Conservation (phyloP, 37 sponge, comb jelly and placozoan genomes). For the Bolinopsis microptera region DNA sequence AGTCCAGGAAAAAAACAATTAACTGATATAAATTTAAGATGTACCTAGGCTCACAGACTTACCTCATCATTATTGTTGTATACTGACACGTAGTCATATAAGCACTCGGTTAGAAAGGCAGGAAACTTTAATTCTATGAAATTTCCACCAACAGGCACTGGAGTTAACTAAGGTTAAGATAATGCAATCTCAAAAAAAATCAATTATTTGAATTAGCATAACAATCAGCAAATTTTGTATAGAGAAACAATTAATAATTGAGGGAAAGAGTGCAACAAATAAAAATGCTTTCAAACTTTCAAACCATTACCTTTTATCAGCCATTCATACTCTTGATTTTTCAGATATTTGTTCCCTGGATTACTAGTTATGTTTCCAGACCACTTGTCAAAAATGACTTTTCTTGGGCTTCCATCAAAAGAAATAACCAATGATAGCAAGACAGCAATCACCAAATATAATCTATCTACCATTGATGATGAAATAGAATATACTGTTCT, state of each 20-base stretch:
- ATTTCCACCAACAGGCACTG: conserved; percentile 1
- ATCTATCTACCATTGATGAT: too few relatives aligned
- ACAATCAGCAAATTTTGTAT: too few relatives aligned
- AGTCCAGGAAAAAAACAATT: too few relatives aligned
- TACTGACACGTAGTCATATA: conserved; percentile 29
- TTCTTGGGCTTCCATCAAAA: not conserved
- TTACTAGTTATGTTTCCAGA: not conserved
- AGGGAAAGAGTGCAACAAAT: too few relatives aligned
- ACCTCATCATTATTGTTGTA: conserved; percentile 12
- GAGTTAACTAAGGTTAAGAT: not conserved
- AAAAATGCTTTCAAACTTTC: too few relatives aligned
- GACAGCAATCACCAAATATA: not conserved
- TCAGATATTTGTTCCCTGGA: not conserved
- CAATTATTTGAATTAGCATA: too few relatives aligned
- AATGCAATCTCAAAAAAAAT: not conserved
- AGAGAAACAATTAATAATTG: too few relatives aligned
- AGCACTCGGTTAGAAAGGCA: conserved; percentile 33
- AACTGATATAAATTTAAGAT: too few relatives aligned
- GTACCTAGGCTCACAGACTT: too few relatives aligned
- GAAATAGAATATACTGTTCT: too few relatives aligned
- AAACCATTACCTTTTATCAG: not conserved
- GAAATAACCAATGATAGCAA: not conserved
- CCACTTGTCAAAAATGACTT: not conserved
- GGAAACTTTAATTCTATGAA: not conserved
- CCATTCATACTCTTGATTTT: not conserved